Conservation (phyloP, 2,113 vertebrate species). For the Lophura nycthemera region DNA sequence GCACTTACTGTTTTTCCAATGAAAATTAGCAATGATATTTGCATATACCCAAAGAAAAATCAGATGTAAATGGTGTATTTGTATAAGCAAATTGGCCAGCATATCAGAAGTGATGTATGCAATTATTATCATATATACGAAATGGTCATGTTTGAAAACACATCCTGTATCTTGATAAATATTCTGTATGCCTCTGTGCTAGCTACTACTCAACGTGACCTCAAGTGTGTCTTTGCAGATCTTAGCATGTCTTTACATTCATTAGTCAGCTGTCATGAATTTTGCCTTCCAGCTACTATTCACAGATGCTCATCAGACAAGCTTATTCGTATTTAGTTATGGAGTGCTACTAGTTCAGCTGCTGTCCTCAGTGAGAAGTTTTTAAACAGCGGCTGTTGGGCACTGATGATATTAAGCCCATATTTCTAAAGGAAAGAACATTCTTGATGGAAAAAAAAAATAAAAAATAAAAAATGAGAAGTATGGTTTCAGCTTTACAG, state of each 20-base stretch:
- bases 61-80: neutral
- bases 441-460: neutral
- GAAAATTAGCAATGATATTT: neutral
- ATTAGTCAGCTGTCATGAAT: neutral
- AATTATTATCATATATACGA: conserved; percentile 9
- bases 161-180: neutral
- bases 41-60: neutral
- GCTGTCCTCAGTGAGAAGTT: neutral
- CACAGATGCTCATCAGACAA: neutral
- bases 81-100: neutral
- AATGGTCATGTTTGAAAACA: neutral
- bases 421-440: neutral
- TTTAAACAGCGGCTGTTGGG: conserved; percentile 15
- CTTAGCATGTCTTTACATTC: neutral
- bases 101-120: neutral
- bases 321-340: neutral
- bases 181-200: neutral
- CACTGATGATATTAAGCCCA: neutral
- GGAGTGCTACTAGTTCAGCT: neutral
- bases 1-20: neutral
- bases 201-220: neutral
- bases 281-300: conserved; percentile 18
- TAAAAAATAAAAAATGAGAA: neutral
- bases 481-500: neutral
- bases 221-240: neutral